Conservation (phyloP, 2,113 vertebrate genomes). For the Suncus etruscus region DNA sequence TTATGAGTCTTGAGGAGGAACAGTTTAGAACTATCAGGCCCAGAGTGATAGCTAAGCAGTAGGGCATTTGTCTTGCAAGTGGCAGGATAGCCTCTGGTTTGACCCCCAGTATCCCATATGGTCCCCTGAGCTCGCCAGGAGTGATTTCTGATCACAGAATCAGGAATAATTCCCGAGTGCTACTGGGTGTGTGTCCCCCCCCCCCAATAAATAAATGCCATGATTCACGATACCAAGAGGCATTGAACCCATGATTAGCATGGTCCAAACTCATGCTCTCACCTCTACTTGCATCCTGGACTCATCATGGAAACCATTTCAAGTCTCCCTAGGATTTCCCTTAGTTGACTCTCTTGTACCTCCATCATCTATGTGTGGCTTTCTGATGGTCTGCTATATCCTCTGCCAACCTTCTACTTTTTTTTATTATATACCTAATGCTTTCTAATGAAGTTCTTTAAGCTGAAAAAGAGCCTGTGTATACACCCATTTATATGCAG, state of each 20-base stretch:
- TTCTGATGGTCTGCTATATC: background rate
- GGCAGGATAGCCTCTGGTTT: no score
- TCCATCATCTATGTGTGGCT: background rate
- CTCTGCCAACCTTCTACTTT: background rate
- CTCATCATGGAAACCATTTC: conserved; percentile 13
- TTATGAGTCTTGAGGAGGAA: background rate
- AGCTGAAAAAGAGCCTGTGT: background rate
- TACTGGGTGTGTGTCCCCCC: no score
- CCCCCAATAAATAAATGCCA: background rate
- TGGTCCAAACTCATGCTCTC: background rate
- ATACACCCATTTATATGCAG: background rate
- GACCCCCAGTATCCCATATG: no score
- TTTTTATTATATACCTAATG: background rate
- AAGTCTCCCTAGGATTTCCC: background rate
- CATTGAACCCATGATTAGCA: background rate
- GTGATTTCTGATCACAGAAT: no score
- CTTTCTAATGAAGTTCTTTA: background rate
- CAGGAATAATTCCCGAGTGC: no score
- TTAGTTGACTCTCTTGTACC: background rate
- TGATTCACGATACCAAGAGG: background rate
- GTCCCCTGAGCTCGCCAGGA: no score
- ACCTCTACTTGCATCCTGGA: background rate
- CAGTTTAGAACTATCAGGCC: background rate
- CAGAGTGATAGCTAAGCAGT: no score
- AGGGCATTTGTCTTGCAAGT: no score